Evolutionary conservation across 2,888 invertebrate genomes (phyloP), one percentile per base, ranked within the genome.

Genomic region (Ptycholaimellus sp.): DNA sequence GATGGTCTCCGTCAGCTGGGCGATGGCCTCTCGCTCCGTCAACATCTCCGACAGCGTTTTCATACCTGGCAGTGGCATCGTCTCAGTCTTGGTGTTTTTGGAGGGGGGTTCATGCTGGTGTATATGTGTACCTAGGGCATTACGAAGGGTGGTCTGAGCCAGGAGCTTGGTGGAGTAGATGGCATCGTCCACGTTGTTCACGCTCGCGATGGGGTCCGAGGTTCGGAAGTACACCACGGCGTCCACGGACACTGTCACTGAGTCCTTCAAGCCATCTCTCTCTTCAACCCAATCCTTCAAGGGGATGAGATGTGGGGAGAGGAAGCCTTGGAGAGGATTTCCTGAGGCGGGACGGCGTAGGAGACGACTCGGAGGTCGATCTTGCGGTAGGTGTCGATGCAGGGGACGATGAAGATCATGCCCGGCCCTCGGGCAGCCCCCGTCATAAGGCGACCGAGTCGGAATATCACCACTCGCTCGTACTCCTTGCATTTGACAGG

Each of bases 21-120:
- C 56, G 28, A 56, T 56, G 13, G 56, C 56, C 39, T 87, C 87
- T 42, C 93, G 70, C 59, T 93, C 90, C 59, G 83, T 81, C 37
- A 96, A 70, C 53, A 96, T 87, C 66, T 93, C 93, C 53, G 87
- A 82, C 47, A 96, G 69, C 33, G 85, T 83, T 49, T 85, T 71
- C 42, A 90, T 93, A 44, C 93, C 90, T 51, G 36, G 36, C 48
- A 41, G 31, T 7, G 30, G n/a, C n/a, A n/a, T n/a, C n/a, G n/a
- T n/a, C n/a, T n/a, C n/a, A n/a, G n/a, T n/a, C n/a, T n/a, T n/a
- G n/a, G n/a, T n/a, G n/a, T n/a, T n/a, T n/a, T n/a, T n/a, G n/a
- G n/a, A n/a, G n/a, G n/a, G n/a, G n/a, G n/a, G n/a, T n/a, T n/a
- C n/a, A n/a, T n/a, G n/a, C n/a, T n/a, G n/a, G n/a, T n/a, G n/a